These are phyloP conservation scores for Carettochelys insculpta DNA, from an alignment of 2,113 vertebrate species.

Conservation along the genomic window DNA sequence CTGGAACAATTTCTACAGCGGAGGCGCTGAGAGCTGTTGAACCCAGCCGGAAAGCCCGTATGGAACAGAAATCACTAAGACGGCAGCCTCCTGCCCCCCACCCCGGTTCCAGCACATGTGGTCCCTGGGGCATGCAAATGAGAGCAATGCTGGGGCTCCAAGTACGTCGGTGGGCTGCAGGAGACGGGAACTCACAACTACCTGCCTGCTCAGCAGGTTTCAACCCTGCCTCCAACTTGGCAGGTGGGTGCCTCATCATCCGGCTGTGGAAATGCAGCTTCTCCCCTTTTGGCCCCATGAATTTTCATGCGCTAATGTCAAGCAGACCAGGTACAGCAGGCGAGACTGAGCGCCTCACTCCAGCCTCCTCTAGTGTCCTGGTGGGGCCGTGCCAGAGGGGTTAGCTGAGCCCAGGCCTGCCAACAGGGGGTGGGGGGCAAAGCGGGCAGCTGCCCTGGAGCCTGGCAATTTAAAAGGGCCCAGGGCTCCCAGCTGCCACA, in stretches of 20 bases:
- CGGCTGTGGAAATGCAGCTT: not conserved
- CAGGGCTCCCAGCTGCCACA: too few relatives aligned
- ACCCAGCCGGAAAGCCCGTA: too few relatives aligned
- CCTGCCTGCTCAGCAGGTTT: not conserved
- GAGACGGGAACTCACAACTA: not conserved
- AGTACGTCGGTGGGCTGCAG: not conserved
- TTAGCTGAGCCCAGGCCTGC: not conserved
- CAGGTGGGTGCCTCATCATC: not conserved
- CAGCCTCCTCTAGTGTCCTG: too few relatives aligned
- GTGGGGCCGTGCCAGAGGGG: not conserved
- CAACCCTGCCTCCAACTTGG: not conserved
- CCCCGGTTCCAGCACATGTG: too few relatives aligned
- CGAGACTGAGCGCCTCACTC: not conserved
- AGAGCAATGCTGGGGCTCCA: not conserved
- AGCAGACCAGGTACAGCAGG: not conserved
- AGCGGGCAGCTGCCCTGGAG: too few relatives aligned
- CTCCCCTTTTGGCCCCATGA: not conserved
- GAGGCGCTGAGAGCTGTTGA: too few relatives aligned
- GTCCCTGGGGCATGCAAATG: not conserved
- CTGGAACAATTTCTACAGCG: too few relatives aligned
- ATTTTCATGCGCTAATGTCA: not conserved
- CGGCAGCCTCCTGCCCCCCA: too few relatives aligned
- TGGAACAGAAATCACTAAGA: too few relatives aligned
- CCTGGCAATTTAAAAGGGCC: too few relatives aligned
- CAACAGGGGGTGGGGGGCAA: too few relatives aligned